A percentile compares a stretch with the other conserved stretches of the same genome.
These are phyloP conservation scores for Ptychadena robeensis DNA, from an alignment of 2,797 vertebrate genomes.

Conservation along the genomic window DNA sequence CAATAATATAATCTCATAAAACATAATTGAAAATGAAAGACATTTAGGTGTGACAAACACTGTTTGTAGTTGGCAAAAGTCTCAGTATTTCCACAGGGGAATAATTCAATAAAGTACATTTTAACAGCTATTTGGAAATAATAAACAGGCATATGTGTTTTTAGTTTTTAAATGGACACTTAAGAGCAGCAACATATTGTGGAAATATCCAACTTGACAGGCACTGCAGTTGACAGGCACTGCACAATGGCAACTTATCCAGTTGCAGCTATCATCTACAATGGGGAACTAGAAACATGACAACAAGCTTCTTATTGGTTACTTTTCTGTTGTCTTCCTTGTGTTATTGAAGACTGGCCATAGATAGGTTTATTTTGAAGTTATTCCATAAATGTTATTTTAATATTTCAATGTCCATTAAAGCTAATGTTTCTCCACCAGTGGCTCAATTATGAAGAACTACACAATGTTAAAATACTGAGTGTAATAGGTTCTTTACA, in stretches of 20 bases:
- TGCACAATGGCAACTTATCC: neutral
- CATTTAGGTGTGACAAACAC: neutral
- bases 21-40: neutral
- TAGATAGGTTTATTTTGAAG: too few relatives aligned
- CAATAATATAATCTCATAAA: neutral
- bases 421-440: too few relatives aligned
- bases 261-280: neutral
- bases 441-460: too few relatives aligned
- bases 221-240: neutral
- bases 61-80: neutral
- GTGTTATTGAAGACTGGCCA: too few relatives aligned
- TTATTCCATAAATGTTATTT: too few relatives aligned
- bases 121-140: conserved; percentile 15
- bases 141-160: neutral
- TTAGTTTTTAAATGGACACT: neutral
- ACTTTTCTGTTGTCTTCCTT: too few relatives aligned
- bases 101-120: conserved; percentile 11
- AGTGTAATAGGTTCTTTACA: too few relatives aligned
- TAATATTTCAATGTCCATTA: too few relatives aligned
- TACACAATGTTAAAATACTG: too few relatives aligned
- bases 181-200: neutral
- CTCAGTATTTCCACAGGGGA: neutral
- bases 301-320: neutral
- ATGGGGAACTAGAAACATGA: neutral
- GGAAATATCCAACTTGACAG: too few relatives aligned